Base-by-base conservation (phyloP, 2,113 vertebrate species). In the Sminthopsis crassicaudata region DNA sequence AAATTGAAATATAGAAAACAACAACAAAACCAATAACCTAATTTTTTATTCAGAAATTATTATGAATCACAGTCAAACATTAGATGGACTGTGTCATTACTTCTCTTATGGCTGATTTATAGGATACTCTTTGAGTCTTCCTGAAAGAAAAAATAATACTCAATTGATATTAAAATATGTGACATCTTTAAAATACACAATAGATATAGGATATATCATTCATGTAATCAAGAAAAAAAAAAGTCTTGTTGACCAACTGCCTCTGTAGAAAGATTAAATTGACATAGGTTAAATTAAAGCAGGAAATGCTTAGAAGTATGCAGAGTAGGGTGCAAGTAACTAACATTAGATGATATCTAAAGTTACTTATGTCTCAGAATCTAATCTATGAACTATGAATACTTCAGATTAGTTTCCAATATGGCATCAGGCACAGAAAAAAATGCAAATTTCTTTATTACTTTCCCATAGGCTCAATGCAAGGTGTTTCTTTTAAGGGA, bases 261-360 rank as follows among this genome's bases (percentile, higher is more conserved):
- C 57, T 67, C 57, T 36, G 42, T 84, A 89, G 89, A 92, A 92
- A 92, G 89, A 88, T 30, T 46, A 94, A 50, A 50, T 55, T 55
- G 46, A 9, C 46, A 51, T 95, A 55, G 50, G 9, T 92, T 42
- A 50, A 23, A 52, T 54, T 36, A 84, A 46, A 12, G 2, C 48
- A 36, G 46, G 89, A 46, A 48, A 55, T 36, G 60, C 60, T 76
- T 76, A n/a, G 36, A 76, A 76, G 16, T 76, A 5, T 76, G 16
- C 7, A 84, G 67, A 84, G 42, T 84, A 19, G 7, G n/a, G 42
- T 42, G n/a, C n/a, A 84, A 84, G 67, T 42, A n/a, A 84, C 36
- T 42, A 84, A 84, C 19, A 8, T 67, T 67, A 67, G 60, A 67
- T 23, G 67, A 42, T 84, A n/a, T 84, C 67, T 23, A 84, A 84